A percentile compares a stretch with the other conserved stretches of the same genome.
phyloP scores from a whole-genome alignment of 1,140 invertebrate species.

The Brachionus rotundiformis region DNA sequence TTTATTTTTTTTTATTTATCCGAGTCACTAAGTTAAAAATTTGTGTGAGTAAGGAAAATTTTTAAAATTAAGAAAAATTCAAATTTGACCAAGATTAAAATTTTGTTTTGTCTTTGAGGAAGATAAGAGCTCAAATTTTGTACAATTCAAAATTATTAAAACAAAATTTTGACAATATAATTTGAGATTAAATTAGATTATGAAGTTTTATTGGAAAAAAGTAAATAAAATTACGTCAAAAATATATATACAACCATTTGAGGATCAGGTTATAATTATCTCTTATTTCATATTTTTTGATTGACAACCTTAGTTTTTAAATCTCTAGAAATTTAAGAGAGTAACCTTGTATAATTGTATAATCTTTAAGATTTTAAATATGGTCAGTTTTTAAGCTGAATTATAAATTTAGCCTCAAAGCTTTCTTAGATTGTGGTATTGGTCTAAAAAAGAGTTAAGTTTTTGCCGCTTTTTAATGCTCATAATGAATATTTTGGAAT shows the following conservation, averaged over 20 bases:
- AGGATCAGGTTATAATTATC: slow-evolving; percentile 45
- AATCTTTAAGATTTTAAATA: slow-evolving; percentile 5
- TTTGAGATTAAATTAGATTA: slow-evolving; percentile 48
- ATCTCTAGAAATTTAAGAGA: slow-evolving; percentile 12
- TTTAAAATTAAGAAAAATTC: not conserved
- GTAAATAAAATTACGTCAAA: slow-evolving; percentile 38
- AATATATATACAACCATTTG: not conserved
- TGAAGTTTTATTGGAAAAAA: not conserved
- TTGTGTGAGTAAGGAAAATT: not conserved
- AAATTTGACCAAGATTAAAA: not conserved
- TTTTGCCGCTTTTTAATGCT: too few species aligned
- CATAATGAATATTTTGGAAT: too few species aligned
- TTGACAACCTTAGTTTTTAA: not conserved
- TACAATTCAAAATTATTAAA: not conserved
- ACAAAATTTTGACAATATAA: slow-evolving; percentile 41
- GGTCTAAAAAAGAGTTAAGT: too few species aligned
- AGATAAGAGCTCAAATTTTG: not conserved
- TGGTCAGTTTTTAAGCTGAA: not conserved
- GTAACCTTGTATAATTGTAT: slow-evolving; percentile 14
- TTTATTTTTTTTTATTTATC: not conserved
- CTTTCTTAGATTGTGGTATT: not conserved
- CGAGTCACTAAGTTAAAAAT: not conserved
- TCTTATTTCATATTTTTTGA: slow-evolving; percentile 1
- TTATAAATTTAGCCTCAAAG: not conserved
- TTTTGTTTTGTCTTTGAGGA: not conserved